Percentiles rank a stretch among this genome's conserved stretches.
Evolutionary conservation across 2,888 invertebrate species (phyloP).

Genomic region (Xanthia icteritia): DNA sequence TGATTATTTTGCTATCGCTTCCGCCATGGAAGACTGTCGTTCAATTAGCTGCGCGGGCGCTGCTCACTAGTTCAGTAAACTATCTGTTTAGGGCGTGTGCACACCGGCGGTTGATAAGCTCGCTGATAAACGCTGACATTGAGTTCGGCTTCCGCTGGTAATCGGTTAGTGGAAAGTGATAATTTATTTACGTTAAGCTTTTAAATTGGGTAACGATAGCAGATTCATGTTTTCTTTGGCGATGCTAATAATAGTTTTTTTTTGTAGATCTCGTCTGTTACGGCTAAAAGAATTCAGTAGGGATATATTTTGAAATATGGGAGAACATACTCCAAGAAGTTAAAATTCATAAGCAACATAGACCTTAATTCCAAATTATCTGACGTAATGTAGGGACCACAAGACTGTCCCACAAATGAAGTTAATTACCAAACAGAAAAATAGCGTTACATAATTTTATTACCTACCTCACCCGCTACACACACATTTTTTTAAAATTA

Average conservation of each 20-base stretch:
- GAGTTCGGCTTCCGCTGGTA: slow-evolving; percentile 56
- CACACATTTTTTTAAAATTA: too few relatives aligned
- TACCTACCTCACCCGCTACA: too few relatives aligned
- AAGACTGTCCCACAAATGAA: not conserved
- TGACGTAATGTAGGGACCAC: not conserved
- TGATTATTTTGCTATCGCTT: slow-evolving; percentile 79
- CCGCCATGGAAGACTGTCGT: slow-evolving; percentile 73
- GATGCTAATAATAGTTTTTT: not conserved
- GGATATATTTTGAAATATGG: not conserved
- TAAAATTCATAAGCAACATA: not conserved
- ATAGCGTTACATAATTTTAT: not conserved
- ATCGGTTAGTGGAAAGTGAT: slow-evolving; percentile 28
- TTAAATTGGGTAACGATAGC: slow-evolving; percentile 3
- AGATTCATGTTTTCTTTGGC: not conserved
- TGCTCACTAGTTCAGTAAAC: slow-evolving; percentile 83
- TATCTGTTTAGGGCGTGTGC: slow-evolving; percentile 75
- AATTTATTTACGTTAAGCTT: slow-evolving; percentile 10
- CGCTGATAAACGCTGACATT: slow-evolving; percentile 59
- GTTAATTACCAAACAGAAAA: not conserved
- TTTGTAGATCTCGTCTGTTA: not conserved
- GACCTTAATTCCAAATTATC: not conserved
- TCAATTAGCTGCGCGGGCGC: slow-evolving; percentile 87
- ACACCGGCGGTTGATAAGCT: slow-evolving; percentile 61
- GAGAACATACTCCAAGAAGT: not conserved
- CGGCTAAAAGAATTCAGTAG: not conserved